Evolutionary conservation across 2,888 invertebrate genomes (phyloP).

Genomic region (Drosophila leonis): DNA sequence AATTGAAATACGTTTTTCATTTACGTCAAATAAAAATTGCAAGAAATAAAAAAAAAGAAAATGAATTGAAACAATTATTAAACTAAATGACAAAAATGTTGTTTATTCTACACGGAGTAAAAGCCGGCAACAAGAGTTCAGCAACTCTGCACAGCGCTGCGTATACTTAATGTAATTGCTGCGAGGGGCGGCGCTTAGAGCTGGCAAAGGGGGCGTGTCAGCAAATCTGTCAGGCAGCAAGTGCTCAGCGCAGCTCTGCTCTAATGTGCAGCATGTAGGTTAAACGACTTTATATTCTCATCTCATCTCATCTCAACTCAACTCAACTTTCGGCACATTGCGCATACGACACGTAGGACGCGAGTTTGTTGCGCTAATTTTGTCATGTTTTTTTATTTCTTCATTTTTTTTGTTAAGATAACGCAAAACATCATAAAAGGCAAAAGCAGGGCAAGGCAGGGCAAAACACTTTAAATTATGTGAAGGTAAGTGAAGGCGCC

Average conservation of each 20-base stretch:
- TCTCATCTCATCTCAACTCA: constrained; percentile 11
- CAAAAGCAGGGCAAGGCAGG: constrained; percentile 23
- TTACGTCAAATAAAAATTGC: constrained; percentile 25
- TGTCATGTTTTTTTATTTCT: constrained; percentile 22
- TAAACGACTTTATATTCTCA: constrained; percentile 62
- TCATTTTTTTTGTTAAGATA: constrained; percentile 21
- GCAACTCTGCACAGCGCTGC: constrained; percentile 29
- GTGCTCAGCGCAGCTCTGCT: constrained; percentile 46
- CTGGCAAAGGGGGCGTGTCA: constrained; percentile 3
- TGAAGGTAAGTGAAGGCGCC: constrained; percentile 18
- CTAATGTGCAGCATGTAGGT: constrained; percentile 46
- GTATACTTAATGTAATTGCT: constrained; percentile 67
- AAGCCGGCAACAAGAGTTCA: background rate
- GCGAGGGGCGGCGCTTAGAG: background rate
- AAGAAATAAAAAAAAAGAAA: background rate
- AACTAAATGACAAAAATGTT: constrained; percentile 17
- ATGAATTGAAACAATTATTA: constrained; percentile 41
- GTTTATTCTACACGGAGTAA: constrained; percentile 1
- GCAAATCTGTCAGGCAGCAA: constrained; percentile 54
- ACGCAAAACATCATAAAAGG: constrained; percentile 46
- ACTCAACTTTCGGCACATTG: constrained; percentile 46
- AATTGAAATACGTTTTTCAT: constrained; percentile 46
- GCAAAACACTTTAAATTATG: constrained; percentile 47
- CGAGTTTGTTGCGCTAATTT: constrained; percentile 72
- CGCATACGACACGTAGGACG: constrained; percentile 61